Evolutionary conservation across 2,113 vertebrate genomes (phyloP).

Genomic region (Microtus ochrogaster): DNA sequence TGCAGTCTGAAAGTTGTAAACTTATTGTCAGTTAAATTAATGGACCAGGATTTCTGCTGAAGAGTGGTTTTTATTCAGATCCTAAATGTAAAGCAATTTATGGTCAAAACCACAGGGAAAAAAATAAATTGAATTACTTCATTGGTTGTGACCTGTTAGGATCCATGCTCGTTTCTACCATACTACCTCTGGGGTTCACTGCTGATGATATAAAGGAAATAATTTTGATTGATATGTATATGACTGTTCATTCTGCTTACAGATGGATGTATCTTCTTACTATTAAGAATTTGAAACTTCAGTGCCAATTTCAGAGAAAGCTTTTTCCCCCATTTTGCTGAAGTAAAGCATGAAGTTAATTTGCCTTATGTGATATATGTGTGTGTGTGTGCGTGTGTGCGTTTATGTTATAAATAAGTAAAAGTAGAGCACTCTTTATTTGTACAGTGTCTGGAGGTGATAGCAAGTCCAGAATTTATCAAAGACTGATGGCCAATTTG

Average conservation of each 20-base stretch:
- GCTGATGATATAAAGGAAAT: constrained; percentile 75
- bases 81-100: constrained; percentile 75
- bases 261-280: constrained; percentile 76
- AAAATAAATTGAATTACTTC: constrained; percentile 76
- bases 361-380: constrained; percentile 74
- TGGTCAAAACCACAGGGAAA: constrained; percentile 68
- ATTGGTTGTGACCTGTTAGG: constrained; percentile 67
- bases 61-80: constrained; percentile 77
- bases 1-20: constrained; percentile 80
- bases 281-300: constrained; percentile 73
- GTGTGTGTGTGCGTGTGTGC: not conserved
- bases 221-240: constrained; percentile 65
- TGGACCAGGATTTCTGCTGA: constrained; percentile 74
- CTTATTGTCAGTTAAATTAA: constrained; percentile 78
- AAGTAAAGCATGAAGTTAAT: constrained; percentile 79
- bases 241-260: constrained; percentile 79
- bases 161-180: constrained; percentile 64
- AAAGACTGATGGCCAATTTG: constrained; percentile 61
- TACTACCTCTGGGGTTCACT: constrained; percentile 76
- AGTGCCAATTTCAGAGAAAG: constrained; percentile 71
- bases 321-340: constrained; percentile 67
- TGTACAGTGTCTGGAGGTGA: constrained; percentile 72
- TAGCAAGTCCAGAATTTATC: constrained; percentile 62
- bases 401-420: constrained; percentile 67
- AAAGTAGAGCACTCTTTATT: constrained; percentile 57